phyloP scores from a whole-genome alignment of 2,113 vertebrate species.

The Scatophagus argus region DNA sequence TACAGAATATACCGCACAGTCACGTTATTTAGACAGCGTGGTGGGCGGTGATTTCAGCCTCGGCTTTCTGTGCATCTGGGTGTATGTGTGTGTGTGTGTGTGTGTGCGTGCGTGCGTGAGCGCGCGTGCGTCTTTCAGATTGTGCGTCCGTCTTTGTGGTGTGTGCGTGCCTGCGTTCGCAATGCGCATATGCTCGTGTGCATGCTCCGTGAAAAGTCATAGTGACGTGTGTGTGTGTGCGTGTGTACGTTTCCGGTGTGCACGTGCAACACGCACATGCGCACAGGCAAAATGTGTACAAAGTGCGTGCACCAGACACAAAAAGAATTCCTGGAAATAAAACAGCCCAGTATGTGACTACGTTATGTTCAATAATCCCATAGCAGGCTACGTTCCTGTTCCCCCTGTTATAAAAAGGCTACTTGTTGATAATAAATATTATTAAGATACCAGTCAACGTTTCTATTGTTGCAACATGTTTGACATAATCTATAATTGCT shows the following conservation, averaged over 20 bases:
- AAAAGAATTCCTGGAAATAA: not conserved
- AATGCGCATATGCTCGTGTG: not conserved
- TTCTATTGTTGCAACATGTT: not conserved
- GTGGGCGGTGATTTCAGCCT: conserved; percentile 33
- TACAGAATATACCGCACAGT: conserved; percentile 25
- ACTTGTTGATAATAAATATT: conserved; percentile 42
- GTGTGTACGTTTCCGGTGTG: not conserved
- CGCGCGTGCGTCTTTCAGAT: not conserved
- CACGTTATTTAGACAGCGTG: conserved; percentile 46
- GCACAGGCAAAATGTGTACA: not conserved
- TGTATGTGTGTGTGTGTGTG: not conserved
- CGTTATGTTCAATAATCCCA: conserved; percentile 1
- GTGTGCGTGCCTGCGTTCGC: not conserved
- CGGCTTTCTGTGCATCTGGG: not conserved
- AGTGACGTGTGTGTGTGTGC: no score
- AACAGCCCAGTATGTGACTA: not conserved
- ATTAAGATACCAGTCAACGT: not conserved
- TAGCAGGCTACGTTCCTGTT: not conserved
- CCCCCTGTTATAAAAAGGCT: not conserved
- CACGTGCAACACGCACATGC: not conserved
- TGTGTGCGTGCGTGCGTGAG: conserved; percentile 13
- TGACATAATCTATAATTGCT: not conserved
- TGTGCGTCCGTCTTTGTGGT: not conserved
- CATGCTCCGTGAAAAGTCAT: not conserved
- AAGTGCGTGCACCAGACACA: not conserved